Percentiles rank a stretch among this genome's conserved stretches.
Conservation (phyloP, 2,113 vertebrate genomes). For the Mola mola region DNA sequence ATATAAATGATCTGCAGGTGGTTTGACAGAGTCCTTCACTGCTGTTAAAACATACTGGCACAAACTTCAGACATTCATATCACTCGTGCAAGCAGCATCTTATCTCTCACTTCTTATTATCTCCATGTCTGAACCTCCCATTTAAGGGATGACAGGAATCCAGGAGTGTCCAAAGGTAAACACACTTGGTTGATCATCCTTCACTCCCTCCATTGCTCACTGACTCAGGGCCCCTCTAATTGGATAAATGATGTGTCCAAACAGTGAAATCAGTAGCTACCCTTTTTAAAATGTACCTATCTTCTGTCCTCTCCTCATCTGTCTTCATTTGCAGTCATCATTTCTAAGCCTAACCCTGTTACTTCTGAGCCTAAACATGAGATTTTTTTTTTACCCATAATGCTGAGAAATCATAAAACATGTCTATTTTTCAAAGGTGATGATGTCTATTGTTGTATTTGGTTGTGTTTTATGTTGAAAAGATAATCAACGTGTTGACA, state of each 20-base stretch:
- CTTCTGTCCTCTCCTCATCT: slow-evolving; percentile 5
- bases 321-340: not conserved
- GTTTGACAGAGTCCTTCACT: too few relatives aligned
- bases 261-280: slow-evolving; percentile 35
- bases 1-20: not conserved
- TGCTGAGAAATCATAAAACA: too few relatives aligned
- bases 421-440: too few relatives aligned
- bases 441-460: too few relatives aligned
- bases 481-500: too few relatives aligned
- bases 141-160: slow-evolving; percentile 38
- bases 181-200: slow-evolving; percentile 31
- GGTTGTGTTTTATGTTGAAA: too few relatives aligned
- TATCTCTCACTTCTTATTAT: slow-evolving; percentile 7
- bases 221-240: slow-evolving; percentile 39
- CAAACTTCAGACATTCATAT: not conserved
- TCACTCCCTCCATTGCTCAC: slow-evolving; percentile 39
- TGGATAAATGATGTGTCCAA: slow-evolving; percentile 50
- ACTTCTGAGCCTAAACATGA: too few relatives aligned
- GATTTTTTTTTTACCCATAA: too few relatives aligned
- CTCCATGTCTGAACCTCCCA: slow-evolving; percentile 10
- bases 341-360: too few relatives aligned
- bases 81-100: not conserved
- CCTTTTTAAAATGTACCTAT: slow-evolving; percentile 29
- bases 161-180: slow-evolving; percentile 34
- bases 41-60: too few relatives aligned